These are phyloP conservation scores for Esperia sulphurella DNA, from an alignment of 2,888 invertebrate genomes.

Conservation along the genomic window DNA sequence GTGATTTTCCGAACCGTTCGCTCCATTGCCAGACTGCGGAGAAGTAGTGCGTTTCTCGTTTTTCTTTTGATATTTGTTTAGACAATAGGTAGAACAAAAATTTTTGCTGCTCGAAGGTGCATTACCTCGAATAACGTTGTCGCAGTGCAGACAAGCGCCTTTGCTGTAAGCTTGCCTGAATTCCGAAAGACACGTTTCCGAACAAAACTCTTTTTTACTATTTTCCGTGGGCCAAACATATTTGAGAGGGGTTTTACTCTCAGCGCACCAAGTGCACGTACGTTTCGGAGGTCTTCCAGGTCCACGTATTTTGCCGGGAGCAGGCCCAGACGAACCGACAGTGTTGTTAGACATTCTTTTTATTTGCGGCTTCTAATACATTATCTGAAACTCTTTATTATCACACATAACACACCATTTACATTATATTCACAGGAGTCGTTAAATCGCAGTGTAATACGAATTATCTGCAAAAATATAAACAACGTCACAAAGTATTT, in stretches of 20 bases:
- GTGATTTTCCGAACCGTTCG: constrained; percentile 68
- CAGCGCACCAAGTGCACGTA: constrained; percentile 92
- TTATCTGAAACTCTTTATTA: constrained; percentile 35
- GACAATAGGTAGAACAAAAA: constrained; percentile 91
- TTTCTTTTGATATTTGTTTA: constrained; percentile 91
- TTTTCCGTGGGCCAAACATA: constrained; percentile 93
- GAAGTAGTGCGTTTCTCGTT: constrained; percentile 79
- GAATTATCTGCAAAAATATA: constrained; percentile 58
- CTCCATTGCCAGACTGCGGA: constrained; percentile 70
- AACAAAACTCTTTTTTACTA: constrained; percentile 95
- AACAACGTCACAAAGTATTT: constrained; percentile 71
- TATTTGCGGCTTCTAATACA: constrained; percentile 44
- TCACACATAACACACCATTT: constrained; percentile 25
- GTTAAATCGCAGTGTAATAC: constrained; percentile 20
- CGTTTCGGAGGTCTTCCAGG: constrained; percentile 91
- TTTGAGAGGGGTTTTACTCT: constrained; percentile 89
- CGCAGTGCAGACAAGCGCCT: constrained; percentile 92
- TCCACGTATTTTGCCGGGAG: constrained; percentile 81
- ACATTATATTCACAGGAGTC: constrained; percentile 45
- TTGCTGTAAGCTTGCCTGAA: constrained; percentile 93
- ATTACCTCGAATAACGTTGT: constrained; percentile 89
- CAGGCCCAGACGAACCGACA: constrained; percentile 74
- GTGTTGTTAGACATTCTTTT: constrained; percentile 72
- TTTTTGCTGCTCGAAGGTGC: constrained; percentile 87
- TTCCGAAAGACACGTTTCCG: constrained; percentile 92